Base-by-base conservation (phyloP, 2,113 vertebrate genomes). In the Rallus limicola region DNA sequence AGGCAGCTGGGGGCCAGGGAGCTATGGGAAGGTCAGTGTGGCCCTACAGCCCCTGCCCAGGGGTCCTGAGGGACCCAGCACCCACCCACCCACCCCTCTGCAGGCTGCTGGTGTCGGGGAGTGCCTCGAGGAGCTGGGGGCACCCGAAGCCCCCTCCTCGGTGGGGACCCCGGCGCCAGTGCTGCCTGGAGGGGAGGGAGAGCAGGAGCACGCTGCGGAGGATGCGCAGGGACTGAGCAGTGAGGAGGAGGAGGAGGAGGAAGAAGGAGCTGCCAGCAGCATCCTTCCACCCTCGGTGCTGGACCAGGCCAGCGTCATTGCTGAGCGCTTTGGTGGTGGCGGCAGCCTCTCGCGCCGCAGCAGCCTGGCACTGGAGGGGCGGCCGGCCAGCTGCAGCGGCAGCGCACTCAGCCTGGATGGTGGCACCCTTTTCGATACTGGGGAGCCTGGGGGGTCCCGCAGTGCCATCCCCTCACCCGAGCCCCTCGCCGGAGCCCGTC, bases 271-370 rank as follows among this genome's bases (percentile, higher is more conserved):
- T 9, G 60, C 95, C 1, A 67, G 91, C 81, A 98, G 98, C 94
- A 98, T 99, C 88, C 97, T 99, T 17, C 98, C 99, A 0, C 98
- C 98, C 6, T 99, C 99, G 0, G 98, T 99, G 65, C 96, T 99
- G 94, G 98, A 98, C 94, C 98, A 99, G 89, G 98, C 98, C 34
- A 98, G 99, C 2, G 92, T 98, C 88, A 99, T 99, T 7, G 98
- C 98, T 0, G 98, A 99, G 89, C 97, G 96, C 13, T 99, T 99
- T 0, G 94, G 97, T 1, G 98, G 96, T 25, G 86, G 97, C 28
- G 93, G 96, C 91, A 98, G 91, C 93, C 92, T 98, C 99, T 11
- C 97, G 10, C 97, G 98, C 36, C 96, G 98, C 59, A 98, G 98
- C 96, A 99, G 99, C 92, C 90, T 99, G 92, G 98, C 97, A 0